These are phyloP conservation scores for Channa striata DNA, from an alignment of 2,797 vertebrate species.

Conservation along the genomic window DNA sequence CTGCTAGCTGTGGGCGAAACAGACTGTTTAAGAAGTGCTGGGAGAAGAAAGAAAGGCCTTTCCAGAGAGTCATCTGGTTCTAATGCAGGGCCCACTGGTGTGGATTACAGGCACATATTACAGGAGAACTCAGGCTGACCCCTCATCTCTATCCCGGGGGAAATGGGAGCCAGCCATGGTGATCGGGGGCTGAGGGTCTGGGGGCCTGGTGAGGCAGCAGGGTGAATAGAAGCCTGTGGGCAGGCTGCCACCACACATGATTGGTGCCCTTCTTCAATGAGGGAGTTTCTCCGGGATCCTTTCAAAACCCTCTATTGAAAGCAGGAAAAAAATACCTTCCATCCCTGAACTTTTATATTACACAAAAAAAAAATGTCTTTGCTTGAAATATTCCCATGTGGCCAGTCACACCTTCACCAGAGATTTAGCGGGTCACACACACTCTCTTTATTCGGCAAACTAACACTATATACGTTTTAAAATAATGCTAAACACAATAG, in stretches of 20 bases:
- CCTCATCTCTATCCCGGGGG: conserved; percentile 76
- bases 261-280: conserved; percentile 56
- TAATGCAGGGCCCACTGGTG: conserved; percentile 82
- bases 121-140: conserved; percentile 85
- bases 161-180: conserved; percentile 74
- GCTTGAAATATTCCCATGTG: conserved; percentile 57
- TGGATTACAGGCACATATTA: conserved; percentile 86
- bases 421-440: conserved; percentile 38
- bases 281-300: conserved; percentile 48
- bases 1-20: conserved; percentile 56
- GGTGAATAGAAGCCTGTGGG: conserved; percentile 59
- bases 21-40: conserved; percentile 44
- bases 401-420: conserved; percentile 10
- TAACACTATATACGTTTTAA: conserved; percentile 43
- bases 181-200: conserved; percentile 62
- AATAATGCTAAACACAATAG: conserved; percentile 65
- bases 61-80: conserved; percentile 84
- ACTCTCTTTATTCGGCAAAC: conserved; percentile 63
- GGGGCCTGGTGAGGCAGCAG: conserved; percentile 50
- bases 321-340: conserved; percentile 15
- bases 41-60: conserved; percentile 68
- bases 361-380: conserved; percentile 24
- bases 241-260: conserved; percentile 62
- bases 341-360: conserved; percentile 19
- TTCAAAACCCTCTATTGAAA: conserved; percentile 39